These are phyloP conservation scores for Spea hammondii DNA, from an alignment of 2,797 vertebrate species.

Conservation along the genomic window DNA sequence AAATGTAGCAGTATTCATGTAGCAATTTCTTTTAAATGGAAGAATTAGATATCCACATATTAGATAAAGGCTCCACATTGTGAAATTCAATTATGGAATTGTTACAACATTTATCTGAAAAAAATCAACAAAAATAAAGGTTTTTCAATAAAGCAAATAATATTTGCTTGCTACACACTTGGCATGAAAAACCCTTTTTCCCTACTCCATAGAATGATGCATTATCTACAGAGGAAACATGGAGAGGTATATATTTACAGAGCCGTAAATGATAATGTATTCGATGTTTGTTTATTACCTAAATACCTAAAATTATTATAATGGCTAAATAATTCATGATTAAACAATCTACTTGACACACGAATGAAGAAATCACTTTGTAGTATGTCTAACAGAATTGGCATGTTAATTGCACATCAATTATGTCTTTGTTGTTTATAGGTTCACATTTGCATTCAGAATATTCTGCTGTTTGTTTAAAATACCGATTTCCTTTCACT, in stretches of 20 bases:
- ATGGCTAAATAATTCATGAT: conserved; percentile 69
- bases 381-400: conserved; percentile 63
- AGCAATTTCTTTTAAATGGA: too few species aligned
- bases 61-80: too few species aligned
- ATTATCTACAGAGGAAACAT: neutral
- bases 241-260: conserved; percentile 55
- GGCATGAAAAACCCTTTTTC: too few species aligned
- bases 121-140: too few species aligned
- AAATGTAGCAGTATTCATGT: too few species aligned
- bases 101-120: too few species aligned
- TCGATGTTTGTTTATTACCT: conserved; percentile 61
- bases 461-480: conserved; percentile 16
- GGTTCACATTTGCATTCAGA: neutral
- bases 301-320: conserved; percentile 63
- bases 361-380: conserved; percentile 63
- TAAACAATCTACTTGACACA: conserved; percentile 59
- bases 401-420: conserved; percentile 76
- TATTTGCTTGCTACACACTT: too few species aligned
- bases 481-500: too few species aligned
- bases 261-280: conserved; percentile 64
- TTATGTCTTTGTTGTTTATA: conserved; percentile 70
- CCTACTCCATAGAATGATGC: too few species aligned
- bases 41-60: too few species aligned
- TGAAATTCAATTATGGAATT: too few species aligned
- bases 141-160: too few species aligned